Percentiles rank a stretch among this genome's conserved stretches.
Evolutionary conservation across 2,797 vertebrate genomes (phyloP).

Genomic region (Loris lydekkerianus): DNA sequence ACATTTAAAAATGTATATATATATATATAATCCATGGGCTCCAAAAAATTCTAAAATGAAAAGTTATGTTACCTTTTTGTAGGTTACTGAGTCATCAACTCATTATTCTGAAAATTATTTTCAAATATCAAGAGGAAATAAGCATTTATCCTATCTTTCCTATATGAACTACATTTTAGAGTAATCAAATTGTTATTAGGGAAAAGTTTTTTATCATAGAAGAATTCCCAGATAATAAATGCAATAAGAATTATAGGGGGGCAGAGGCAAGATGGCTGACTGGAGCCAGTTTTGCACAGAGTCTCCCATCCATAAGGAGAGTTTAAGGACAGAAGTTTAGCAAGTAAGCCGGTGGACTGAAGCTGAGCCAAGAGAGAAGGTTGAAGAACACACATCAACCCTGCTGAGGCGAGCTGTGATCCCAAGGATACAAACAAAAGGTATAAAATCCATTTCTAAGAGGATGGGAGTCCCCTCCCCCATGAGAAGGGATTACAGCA

Average conservation of each 20-base stretch:
- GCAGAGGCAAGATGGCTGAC: no score
- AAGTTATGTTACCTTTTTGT: background rate
- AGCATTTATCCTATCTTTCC: background rate
- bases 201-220: background rate
- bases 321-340: no score
- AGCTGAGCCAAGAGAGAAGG: no score
- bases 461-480: no score
- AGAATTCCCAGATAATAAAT: background rate
- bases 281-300: no score
- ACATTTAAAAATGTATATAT: background rate
- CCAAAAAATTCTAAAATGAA: slow-evolving; percentile 24
- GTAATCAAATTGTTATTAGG: background rate
- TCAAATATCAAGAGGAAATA: background rate
- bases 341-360: no score
- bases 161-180: background rate
- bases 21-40: background rate
- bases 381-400: no score
- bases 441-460: no score
- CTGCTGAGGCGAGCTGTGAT: no score
- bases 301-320: no score
- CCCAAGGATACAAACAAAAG: no score
- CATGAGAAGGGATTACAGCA: no score
- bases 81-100: background rate
- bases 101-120: slow-evolving; percentile 21
- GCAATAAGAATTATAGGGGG: background rate